Percentiles rank a stretch among this genome's conserved stretches.
Evolutionary conservation across 2,113 vertebrate genomes (phyloP).

Genomic region (Columba janthina): DNA sequence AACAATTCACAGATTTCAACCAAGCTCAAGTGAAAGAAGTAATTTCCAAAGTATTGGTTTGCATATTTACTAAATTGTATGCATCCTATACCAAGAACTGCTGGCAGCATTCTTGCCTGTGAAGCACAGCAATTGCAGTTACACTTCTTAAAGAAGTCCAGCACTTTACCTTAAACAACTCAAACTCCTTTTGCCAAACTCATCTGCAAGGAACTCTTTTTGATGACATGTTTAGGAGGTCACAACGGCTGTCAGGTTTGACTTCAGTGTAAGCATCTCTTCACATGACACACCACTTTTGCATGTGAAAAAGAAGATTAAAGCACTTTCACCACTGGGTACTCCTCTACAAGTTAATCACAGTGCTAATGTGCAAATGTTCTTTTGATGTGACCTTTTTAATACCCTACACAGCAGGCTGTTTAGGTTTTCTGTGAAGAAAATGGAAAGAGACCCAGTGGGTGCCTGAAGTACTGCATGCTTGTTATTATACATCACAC

Average conservation of each 20-base stretch:
- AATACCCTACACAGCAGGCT: background rate
- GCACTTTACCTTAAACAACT: background rate
- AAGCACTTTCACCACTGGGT: background rate
- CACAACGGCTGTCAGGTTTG: background rate
- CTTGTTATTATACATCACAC: background rate
- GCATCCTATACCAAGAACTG: background rate
- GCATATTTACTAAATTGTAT: background rate
- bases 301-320: background rate
- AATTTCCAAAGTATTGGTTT: background rate
- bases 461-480: background rate
- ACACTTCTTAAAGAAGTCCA: background rate
- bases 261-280: background rate
- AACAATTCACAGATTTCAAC: background rate
- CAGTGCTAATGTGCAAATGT: background rate
- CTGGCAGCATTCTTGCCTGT: background rate
- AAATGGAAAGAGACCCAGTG: background rate
- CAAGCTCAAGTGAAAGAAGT: background rate
- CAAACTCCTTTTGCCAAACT: background rate
- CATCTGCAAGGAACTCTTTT: background rate
- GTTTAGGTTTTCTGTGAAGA: conserved; percentile 10
- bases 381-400: background rate
- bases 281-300: background rate
- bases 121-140: background rate
- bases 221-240: background rate
- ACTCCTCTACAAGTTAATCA: background rate